Conservation (phyloP, 2,888 invertebrate species). For the Amiota mariae region DNA sequence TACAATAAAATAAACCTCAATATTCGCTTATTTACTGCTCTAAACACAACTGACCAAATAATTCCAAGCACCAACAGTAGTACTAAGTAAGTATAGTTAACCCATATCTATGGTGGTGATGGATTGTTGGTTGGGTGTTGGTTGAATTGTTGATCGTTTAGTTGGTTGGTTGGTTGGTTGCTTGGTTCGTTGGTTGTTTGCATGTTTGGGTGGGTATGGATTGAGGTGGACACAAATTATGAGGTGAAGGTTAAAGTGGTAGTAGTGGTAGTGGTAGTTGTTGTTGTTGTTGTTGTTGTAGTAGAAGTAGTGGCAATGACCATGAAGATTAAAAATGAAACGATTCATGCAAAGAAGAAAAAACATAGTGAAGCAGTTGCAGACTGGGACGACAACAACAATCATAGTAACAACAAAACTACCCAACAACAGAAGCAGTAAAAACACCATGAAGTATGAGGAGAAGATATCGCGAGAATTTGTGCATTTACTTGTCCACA, state of each 20-base stretch:
- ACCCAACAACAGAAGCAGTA: background rate
- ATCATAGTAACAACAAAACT: slow-evolving; percentile 18
- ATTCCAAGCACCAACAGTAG: too few relatives aligned
- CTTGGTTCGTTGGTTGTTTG: too few relatives aligned
- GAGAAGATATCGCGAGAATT: background rate
- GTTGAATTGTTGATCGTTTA: too few relatives aligned
- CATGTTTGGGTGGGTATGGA: background rate
- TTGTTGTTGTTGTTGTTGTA: background rate
- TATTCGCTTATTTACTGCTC: too few relatives aligned
- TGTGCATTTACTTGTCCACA: slow-evolving; percentile 10
- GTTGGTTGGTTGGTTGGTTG: too few relatives aligned
- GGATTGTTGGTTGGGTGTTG: too few relatives aligned
- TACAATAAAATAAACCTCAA: too few relatives aligned
- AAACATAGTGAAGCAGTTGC: background rate
- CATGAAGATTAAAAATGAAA: slow-evolving; percentile 28
- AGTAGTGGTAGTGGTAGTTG: background rate
- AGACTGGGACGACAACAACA: too few relatives aligned
- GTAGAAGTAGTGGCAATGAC: slow-evolving; percentile 20
- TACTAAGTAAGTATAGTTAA: too few relatives aligned
- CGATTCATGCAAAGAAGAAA: slow-evolving; percentile 24
- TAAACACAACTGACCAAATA: too few relatives aligned
- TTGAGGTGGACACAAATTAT: slow-evolving; percentile 15
- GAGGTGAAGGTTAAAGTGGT: slow-evolving; percentile 27
- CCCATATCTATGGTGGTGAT: too few relatives aligned
- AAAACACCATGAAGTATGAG: background rate